Conservation (phyloP, 2,888 invertebrate species). For the Bellardia pandia region DNA sequence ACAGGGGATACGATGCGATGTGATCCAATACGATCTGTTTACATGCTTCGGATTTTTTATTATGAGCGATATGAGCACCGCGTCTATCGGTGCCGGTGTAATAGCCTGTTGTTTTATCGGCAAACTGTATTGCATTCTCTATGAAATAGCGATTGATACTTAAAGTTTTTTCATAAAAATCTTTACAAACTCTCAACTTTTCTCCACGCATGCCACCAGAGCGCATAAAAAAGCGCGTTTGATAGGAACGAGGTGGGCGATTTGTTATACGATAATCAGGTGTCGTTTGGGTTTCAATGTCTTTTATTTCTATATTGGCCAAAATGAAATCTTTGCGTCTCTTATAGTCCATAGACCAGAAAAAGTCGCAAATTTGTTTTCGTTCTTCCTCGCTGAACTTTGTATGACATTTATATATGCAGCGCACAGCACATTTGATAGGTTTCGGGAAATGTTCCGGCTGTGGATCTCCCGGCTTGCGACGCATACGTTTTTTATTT, state of each 20-base stretch:
- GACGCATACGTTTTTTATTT: slow-evolving; percentile 24
- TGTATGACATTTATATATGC: slow-evolving; percentile 72
- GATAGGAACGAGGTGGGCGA: slow-evolving; percentile 65
- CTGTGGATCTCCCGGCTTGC: slow-evolving; percentile 53
- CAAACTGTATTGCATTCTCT: slow-evolving; percentile 63
- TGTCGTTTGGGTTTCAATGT: slow-evolving; percentile 36
- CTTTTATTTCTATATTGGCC: slow-evolving; percentile 26
- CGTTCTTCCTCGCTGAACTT: slow-evolving; percentile 74
- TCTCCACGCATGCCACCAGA: slow-evolving; percentile 64
- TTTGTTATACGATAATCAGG: slow-evolving; percentile 70
- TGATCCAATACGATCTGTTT: slow-evolving; percentile 61
- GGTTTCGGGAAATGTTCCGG: slow-evolving; percentile 67
- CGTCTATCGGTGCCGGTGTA: slow-evolving; percentile 70
- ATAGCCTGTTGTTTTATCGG: slow-evolving; percentile 71
- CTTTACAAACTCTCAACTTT: slow-evolving; percentile 70
- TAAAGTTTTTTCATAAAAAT: slow-evolving; percentile 69
- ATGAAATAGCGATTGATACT: slow-evolving; percentile 67
- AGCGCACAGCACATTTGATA: slow-evolving; percentile 67
- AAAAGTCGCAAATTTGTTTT: slow-evolving; percentile 72
- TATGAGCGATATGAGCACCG: slow-evolving; percentile 48
- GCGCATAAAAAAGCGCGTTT: slow-evolving; percentile 68
- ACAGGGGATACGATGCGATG: slow-evolving; percentile 72
- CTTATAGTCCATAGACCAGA: slow-evolving; percentile 75
- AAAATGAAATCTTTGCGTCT: slow-evolving; percentile 73
- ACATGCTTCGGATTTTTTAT: slow-evolving; percentile 65